Evolutionary conservation across 2,113 vertebrate species (phyloP), one percentile per base, ranked within the genome.

Genomic region (Burhinus oedicnemus): DNA sequence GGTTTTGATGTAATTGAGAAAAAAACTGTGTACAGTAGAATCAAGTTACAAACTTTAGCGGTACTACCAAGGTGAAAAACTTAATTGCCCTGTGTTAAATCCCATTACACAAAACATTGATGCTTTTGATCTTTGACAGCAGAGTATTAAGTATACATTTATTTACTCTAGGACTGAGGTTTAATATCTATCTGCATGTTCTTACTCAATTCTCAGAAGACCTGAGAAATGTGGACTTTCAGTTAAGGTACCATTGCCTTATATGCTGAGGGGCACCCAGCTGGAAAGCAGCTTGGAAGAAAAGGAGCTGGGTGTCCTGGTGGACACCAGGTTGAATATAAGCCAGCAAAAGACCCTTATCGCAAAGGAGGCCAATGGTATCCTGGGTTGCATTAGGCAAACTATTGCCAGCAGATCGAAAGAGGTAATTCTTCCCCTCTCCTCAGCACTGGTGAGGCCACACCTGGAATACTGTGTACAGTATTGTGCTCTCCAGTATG

Each of bases 341-440:
- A 69, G 21, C 30, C 44, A 80, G 79, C 7, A n/a, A 38, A 2
- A 25, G 12, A 15, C 49, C 15, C 26, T 94, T 27, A 15, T 4
- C 10, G 9, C 3, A n/a, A 47, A 49, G 44, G 26, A 0, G 51
- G 8, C 34, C 61, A 23, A 6, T 21, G 51, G 1, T 23, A n/a
- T 9, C 27, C 40, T n/a, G n/a, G 4, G 1, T n/a, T 44, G 12
- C 22, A 30, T 1, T 1, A 30, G 26, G 19, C 21, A 47, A 42
- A 85, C 9, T 14, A 6, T 0, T 30, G n/a, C 19, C 15, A n/a
- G 17, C 10, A 25, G 3, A 0, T 4, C 3, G 10, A 82, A n/a
- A 10, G 11, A 32, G 19, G 8, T 27, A 12, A 27, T 55, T 40
- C 23, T 32, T 85, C 6, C 7, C 6, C 49, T 81, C 34, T 27